Evolutionary conservation across 1,140 invertebrate species (phyloP), one percentile per base, ranked within the genome.

Genomic region (Colletes gigas): DNA sequence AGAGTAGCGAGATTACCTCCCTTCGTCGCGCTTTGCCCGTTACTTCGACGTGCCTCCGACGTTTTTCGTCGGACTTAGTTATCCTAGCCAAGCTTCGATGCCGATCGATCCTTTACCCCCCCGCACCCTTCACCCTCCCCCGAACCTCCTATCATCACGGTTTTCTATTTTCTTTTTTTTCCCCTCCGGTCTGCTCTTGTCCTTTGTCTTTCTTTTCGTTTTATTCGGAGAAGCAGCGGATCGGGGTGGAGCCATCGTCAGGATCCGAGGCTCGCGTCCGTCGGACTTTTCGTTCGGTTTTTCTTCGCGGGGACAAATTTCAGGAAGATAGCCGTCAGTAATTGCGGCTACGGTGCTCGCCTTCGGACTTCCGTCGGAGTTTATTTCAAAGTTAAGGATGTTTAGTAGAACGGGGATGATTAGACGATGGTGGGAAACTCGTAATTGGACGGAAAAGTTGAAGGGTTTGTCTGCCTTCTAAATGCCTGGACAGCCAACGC

Each of bases 1-100:
- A 88, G 79, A 90, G 83, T 88, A 87, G 80, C 89, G 88, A 90
- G 90, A 91, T 91, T 91, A 91, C 89, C 87, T 88, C 78, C 83
- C 83, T 63, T 86, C 83, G 78, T 67, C 65, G 65, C 65, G 65
- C 47, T 67, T 47, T 80, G 30, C 85, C 75, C 82, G 78, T 76
- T 85, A 52, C 83, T 83, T 85, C 77, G 83, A 85, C 86, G 73
- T 70, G 67, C 63, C 76, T 75, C 57, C 72, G 55, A 74, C 78
- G 70, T 83, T 86, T 82, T 69, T 78, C 85, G 78, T 76, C 70
- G 72, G 84, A 86, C 83, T 84, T 87, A 81, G 73, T 52, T 83
- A 57, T 84, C 50, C 44, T 52, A 60, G 70, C 63, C 55, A 67
- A 78, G 76, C 81, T 81, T 74, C 65, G 81, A 62, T 71, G 70